Conservation (phyloP, 92 coral and sea anemone genomes). For the Chrysogorgia sp. region DNA sequence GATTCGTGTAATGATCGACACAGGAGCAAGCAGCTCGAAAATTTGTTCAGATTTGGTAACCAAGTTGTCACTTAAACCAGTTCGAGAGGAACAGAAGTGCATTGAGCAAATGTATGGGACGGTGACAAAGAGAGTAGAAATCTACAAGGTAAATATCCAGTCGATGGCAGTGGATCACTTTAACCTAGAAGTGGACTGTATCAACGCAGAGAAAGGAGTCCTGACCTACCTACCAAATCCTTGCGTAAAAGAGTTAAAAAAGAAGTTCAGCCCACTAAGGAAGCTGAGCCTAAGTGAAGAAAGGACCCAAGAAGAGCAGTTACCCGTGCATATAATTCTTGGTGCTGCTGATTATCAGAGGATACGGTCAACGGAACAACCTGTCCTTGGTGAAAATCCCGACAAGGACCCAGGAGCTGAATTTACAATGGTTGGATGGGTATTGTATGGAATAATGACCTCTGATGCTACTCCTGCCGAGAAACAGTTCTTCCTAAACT, state of each 20-base stretch:
- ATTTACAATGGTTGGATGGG: constrained; percentile 69
- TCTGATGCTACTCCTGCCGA: constrained; percentile 45
- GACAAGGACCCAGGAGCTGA: constrained; percentile 69
- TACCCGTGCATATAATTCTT: constrained; percentile 61
- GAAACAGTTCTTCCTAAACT: constrained; percentile 59
- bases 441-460: constrained; percentile 42
- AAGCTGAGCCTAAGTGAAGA: constrained; percentile 41
- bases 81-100: constrained; percentile 47
- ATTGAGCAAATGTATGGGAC: constrained; percentile 63
- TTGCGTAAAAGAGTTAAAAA: constrained; percentile 36
- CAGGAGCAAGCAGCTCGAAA: constrained; percentile 59
- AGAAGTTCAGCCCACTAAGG: constrained; percentile 32
- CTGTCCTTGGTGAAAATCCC: constrained; percentile 58
- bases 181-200: constrained; percentile 47
- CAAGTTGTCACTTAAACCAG: constrained; percentile 41
- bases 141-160: constrained; percentile 29
- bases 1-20: too few relatives aligned
- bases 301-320: constrained; percentile 22
- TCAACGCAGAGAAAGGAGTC: too few relatives aligned
- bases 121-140: constrained; percentile 34
- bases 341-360: constrained; percentile 61
- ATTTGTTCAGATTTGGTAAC: constrained; percentile 43
- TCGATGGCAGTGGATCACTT: constrained; percentile 48
- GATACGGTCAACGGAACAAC: constrained; percentile 57
- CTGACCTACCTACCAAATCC: too few relatives aligned